Base-by-base conservation (phyloP, 2,888 invertebrate species). In the Celastrina argiolus region DNA sequence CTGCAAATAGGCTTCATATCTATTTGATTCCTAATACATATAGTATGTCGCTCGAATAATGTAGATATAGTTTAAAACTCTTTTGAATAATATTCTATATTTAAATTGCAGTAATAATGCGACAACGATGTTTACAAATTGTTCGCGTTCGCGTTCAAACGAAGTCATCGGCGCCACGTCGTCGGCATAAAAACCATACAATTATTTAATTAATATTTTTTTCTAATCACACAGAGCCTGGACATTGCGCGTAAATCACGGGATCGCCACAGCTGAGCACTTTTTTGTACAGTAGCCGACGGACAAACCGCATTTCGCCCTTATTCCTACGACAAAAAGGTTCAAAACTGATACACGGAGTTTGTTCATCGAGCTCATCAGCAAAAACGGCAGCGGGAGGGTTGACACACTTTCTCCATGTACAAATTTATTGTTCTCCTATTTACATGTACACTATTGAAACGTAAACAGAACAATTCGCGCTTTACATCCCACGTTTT, bases 341-440 rank as follows among this genome's bases (percentile, higher is more conserved):
- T 14, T 22, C 5, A 26, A 51, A 45, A 26, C 22, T 51, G 5
- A 22, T 51, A 26, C 22, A 51, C 22, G 12, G 51, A 14, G 51
- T 51, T 18, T 18, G 45, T 45, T 12, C 51, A 12, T 51, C 58
- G 56, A 10, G 2, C 26, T 56, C 56, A 56, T 56, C 56, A 31
- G 58, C 61, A 61, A 61, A 61, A 61, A 61, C 59, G 18, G 16
- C 10, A 31, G 34, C 59, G 34, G 34, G 18, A 31, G 61, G 61
- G 16, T 61, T 22, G 39, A 39, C 61, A 34, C 36, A 61, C 39
- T 22, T 61, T 61, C 61, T 12, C 39, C 12, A 36, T 39, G 39
- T 36, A 39, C 28, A 56, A 45, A 45, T 45, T 45, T 51, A 51
- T 31, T 59, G 18, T 5, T 59, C 16, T 18, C 28, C 56, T 16